These are phyloP conservation scores for Drosophila mayri DNA, from an alignment of 1,140 invertebrate genomes.

Conservation along the genomic window DNA sequence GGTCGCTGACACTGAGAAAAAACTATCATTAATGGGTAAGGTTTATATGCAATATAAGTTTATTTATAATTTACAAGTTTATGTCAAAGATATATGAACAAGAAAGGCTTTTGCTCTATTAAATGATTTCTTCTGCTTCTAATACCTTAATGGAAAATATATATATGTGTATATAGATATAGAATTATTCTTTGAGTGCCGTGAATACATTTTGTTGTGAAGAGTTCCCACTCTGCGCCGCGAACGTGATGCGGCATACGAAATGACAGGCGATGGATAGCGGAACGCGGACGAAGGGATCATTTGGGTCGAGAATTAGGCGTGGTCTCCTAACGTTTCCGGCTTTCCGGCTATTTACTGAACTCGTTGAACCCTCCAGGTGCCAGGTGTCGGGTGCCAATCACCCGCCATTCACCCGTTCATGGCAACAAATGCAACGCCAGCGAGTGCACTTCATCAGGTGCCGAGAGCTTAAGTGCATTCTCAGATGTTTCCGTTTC, in stretches of 20 bases:
- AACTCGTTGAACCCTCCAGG: constrained; percentile 48
- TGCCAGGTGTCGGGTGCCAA: constrained; percentile 19
- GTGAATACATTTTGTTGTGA: constrained; percentile 32
- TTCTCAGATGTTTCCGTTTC: constrained; percentile 67
- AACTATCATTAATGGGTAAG: not conserved
- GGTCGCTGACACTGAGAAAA: constrained; percentile 21
- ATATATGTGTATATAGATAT: too few relatives aligned
- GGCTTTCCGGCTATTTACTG: constrained; percentile 33
- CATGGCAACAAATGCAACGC: constrained; percentile 59
- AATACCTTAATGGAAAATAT: not conserved
- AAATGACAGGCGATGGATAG: constrained; percentile 15
- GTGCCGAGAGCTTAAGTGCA: constrained; percentile 52
- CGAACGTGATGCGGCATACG: constrained; percentile 51
- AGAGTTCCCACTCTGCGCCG: constrained; percentile 20
- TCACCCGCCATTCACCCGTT: constrained; percentile 49
- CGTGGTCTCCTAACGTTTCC: constrained; percentile 44
- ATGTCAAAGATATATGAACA: not conserved
- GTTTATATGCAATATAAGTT: not conserved
- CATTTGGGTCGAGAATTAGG: constrained; percentile 50
- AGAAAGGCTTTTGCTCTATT: not conserved
- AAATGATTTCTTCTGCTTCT: too few relatives aligned
- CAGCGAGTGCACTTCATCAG: constrained; percentile 70
- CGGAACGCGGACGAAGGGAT: constrained; percentile 7
- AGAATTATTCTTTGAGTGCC: not conserved
- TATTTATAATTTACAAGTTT: not conserved